These are phyloP conservation scores for Heliconius aoede DNA, from an alignment of 2,888 invertebrate genomes.

Conservation along the genomic window DNA sequence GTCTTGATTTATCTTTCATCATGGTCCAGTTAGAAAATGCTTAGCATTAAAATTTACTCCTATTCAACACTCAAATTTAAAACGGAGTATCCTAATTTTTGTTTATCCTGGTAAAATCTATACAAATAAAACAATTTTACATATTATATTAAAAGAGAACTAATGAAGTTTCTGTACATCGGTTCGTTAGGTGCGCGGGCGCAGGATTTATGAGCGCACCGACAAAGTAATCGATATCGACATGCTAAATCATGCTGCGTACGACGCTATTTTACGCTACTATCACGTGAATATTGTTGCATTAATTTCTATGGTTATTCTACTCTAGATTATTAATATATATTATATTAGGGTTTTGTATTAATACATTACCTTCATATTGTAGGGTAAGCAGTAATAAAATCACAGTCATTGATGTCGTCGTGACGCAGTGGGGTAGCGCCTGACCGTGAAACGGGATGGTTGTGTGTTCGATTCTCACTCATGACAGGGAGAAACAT, in stretches of 20 bases:
- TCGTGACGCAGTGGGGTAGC: neutral
- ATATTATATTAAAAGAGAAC: constrained; percentile 68
- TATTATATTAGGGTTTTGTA: neutral
- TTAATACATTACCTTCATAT: neutral
- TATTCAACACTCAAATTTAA: neutral
- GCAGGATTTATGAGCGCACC: constrained; percentile 66
- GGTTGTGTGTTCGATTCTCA: neutral
- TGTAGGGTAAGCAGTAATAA: neutral
- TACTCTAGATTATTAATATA: neutral
- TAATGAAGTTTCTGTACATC: constrained; percentile 58
- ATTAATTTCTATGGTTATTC: constrained; percentile 14
- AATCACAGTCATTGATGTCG: too few relatives aligned
- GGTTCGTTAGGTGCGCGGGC: constrained; percentile 65
- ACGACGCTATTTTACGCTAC: constrained; percentile 58
- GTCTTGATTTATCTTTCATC: too few relatives aligned
- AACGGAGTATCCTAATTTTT: neutral
- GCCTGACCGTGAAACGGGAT: neutral
- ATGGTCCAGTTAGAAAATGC: too few relatives aligned
- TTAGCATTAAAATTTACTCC: too few relatives aligned
- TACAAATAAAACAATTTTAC: constrained; percentile 56
- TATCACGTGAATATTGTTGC: constrained; percentile 38
- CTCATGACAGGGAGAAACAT: neutral
- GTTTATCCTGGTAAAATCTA: neutral
- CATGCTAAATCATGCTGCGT: constrained; percentile 57
- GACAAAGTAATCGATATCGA: constrained; percentile 72